Base-by-base conservation (phyloP, 2,113 vertebrate species). In the Pogonocichla stellata region DNA sequence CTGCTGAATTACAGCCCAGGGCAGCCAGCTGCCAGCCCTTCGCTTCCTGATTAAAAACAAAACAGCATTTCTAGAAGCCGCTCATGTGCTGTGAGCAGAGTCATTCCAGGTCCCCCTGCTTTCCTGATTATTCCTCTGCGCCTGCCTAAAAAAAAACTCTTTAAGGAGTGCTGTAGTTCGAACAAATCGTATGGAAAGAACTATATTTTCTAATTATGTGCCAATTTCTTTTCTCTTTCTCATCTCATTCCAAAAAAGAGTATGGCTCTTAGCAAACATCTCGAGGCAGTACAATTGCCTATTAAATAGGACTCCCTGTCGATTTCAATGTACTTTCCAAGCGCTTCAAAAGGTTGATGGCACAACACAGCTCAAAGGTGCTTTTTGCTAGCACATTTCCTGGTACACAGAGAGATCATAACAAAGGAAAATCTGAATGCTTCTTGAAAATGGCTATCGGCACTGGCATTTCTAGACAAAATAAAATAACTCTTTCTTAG, bases 11-110 rank as follows among this genome's bases (percentile, higher is more conserved):
- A 70, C 1, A 86, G 88, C 74, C 84, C 85, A 73, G 2, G 7
- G 71, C 65, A 88, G 61, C n/a, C 71, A 82, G 67, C 87, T 96
- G 93, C 90, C 96, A 94, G 90, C 67, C 71, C 60, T 93, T 64
- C 4, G 29, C 50, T 90, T 94, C 56, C 71, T 86, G 62, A 93
- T 92, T 90, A 80, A 93, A 95, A 93, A 22, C 24, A 62, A 45
- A 62, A 31, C 56, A 58, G 43, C 8, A 31, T 45, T 80, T 89
- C 81, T 82, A 71, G 62, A 72, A 87, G 50, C 62, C 47, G 47
- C 29, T 81, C 24, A 10, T 6, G 0, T 72, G 34, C 24, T 48
- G 9, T 5, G 19, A 82, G 36, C 10, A 38, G 45, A 6, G n/a
- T 47, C 47, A 60, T 60, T 43, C 64, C 83, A 91, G 19, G 47